phyloP scores from a whole-genome alignment of 1,140 invertebrate species.

The Ephestia elutella region DNA sequence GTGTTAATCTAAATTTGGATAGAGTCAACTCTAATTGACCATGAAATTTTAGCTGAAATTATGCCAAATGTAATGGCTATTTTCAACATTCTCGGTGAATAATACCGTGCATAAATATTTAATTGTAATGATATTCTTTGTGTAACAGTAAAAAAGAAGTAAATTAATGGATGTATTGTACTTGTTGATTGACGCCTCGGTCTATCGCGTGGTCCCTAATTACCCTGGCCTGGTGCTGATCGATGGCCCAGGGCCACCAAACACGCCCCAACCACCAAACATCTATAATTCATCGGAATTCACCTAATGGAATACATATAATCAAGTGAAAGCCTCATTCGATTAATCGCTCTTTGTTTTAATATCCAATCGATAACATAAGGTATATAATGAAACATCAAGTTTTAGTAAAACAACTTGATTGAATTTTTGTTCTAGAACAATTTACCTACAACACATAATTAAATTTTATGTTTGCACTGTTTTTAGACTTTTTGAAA shows the following conservation, averaged over 20 bases:
- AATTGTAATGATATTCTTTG: background rate
- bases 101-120: no score
- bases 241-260: slow-evolving; percentile 32
- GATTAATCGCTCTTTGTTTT: slow-evolving; percentile 47
- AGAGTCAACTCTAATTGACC: background rate
- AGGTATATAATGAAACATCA: slow-evolving; percentile 9
- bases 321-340: slow-evolving; percentile 51
- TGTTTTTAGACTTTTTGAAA: background rate
- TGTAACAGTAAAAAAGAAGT: background rate
- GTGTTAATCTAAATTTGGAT: background rate
- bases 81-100: no score
- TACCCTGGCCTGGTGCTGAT: slow-evolving; percentile 22
- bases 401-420: slow-evolving; percentile 14
- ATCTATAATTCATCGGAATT: slow-evolving; percentile 46
- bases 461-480: background rate
- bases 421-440: slow-evolving; percentile 7
- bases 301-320: slow-evolving; percentile 43
- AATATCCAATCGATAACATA: slow-evolving; percentile 36
- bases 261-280: slow-evolving; percentile 37
- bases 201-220: slow-evolving; percentile 18
- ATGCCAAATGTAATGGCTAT: no score
- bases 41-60: no score
- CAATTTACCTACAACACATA: background rate
- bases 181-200: slow-evolving; percentile 3
- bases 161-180: background rate